Evolutionary conservation across 1,140 invertebrate species (phyloP).

Genomic region (Coenobita brevimanus): DNA sequence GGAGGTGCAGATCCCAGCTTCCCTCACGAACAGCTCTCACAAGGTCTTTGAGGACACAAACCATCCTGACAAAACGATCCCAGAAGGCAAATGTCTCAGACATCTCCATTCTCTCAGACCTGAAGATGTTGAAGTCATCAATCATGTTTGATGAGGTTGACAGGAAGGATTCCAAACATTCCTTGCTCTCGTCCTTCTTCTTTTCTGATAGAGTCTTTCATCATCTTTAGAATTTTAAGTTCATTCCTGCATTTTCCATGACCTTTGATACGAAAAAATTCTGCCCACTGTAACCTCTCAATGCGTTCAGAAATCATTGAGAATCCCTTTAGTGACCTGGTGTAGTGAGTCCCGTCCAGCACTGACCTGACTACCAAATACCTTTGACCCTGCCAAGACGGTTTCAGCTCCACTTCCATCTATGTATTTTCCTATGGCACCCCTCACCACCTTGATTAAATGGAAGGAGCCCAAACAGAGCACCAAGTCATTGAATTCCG

Average conservation of each 20-base stretch:
- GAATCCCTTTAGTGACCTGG: neutral
- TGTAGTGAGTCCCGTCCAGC: neutral
- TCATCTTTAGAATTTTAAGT: neutral
- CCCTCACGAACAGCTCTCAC: constrained; percentile 12
- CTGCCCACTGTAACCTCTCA: neutral
- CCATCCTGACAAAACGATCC: neutral
- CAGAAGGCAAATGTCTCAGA: constrained; percentile 25
- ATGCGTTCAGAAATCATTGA: neutral
- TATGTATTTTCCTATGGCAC: constrained; percentile 8
- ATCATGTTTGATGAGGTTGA: neutral
- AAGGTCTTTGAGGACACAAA: constrained; percentile 20
- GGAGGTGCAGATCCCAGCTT: constrained; percentile 3
- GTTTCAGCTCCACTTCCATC: neutral
- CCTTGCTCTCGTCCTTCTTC: neutral
- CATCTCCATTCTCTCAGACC: neutral
- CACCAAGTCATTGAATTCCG: constrained; percentile 7
- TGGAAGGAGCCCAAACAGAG: constrained; percentile 22
- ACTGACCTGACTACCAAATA: neutral
- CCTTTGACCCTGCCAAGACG: too few relatives aligned
- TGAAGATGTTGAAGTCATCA: constrained; percentile 22
- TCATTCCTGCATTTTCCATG: neutral
- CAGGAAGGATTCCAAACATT: constrained; percentile 15
- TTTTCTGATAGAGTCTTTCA: constrained; percentile 7
- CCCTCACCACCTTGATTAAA: constrained; percentile 2
- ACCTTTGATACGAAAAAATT: neutral